These are phyloP conservation scores for Struthidea cinerea DNA, from an alignment of 2,113 vertebrate genomes.

Conservation along the genomic window DNA sequence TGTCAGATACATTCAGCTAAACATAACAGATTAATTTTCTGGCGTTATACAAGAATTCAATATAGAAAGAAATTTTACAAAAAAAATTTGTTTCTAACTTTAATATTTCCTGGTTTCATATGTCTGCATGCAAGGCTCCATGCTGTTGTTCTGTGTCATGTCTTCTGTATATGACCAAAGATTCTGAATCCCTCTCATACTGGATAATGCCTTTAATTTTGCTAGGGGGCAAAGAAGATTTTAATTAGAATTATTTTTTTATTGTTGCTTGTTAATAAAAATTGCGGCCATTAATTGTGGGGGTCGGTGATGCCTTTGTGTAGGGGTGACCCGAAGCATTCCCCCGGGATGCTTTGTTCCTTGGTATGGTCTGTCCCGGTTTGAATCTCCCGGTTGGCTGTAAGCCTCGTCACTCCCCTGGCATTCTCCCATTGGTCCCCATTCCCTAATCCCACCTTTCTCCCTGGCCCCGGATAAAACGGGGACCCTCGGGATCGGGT, in stretches of 20 bases:
- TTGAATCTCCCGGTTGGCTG: too few relatives aligned
- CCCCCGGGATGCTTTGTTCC: too few relatives aligned
- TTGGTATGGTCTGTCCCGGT: too few relatives aligned
- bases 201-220: background rate
- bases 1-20: background rate
- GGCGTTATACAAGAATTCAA: background rate
- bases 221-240: background rate
- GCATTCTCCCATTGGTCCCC: too few relatives aligned
- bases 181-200: background rate
- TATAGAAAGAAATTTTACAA: background rate
- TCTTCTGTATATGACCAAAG: background rate
- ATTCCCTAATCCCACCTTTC: too few relatives aligned
- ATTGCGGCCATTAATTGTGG: background rate
- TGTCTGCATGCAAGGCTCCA: background rate
- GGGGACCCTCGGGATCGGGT: too few relatives aligned
- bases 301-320: too few relatives aligned
- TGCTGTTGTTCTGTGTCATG: background rate
- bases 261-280: background rate
- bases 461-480: too few relatives aligned
- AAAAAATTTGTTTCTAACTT: background rate
- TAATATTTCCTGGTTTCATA: background rate
- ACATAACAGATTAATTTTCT: background rate
- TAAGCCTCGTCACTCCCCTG: too few relatives aligned
- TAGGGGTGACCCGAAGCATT: too few relatives aligned
- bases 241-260: background rate